Conservation (phyloP, 2,113 vertebrate genomes). For the Ameiurus melas region DNA sequence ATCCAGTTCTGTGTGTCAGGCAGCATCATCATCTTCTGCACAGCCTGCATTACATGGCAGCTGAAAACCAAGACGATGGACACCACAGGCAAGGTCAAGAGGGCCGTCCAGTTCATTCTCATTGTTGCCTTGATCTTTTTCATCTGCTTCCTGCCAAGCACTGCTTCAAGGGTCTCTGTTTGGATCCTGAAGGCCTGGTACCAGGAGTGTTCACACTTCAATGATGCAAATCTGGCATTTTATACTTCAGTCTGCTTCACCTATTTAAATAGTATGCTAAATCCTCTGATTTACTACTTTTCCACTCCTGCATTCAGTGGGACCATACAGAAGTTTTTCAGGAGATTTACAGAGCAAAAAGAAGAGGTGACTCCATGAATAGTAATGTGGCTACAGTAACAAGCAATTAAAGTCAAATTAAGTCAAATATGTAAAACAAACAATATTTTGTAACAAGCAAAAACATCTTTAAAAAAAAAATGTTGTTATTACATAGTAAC, state of each 20-base stretch:
- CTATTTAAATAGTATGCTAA: constrained; percentile 77
- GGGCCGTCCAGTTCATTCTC: constrained; percentile 70
- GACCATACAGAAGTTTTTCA: constrained; percentile 61
- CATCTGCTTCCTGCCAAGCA: constrained; percentile 74
- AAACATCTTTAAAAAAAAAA: background rate
- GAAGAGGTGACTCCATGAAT: background rate
- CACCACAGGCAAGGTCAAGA: constrained; percentile 69
- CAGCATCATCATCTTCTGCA: constrained; percentile 71
- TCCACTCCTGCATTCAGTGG: constrained; percentile 72
- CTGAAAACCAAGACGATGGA: constrained; percentile 68
- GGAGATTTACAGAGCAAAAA: constrained; percentile 57
- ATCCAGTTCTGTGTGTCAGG: constrained; percentile 70
- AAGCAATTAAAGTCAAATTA: background rate
- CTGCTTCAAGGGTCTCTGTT: constrained; percentile 66
- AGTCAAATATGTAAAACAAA: too few relatives aligned
- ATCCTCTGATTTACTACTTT: constrained; percentile 77
- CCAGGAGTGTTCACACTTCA: constrained; percentile 65
- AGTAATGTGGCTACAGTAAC: background rate
- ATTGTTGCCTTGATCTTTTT: constrained; percentile 72
- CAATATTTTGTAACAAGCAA: too few relatives aligned
- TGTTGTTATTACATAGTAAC: background rate
- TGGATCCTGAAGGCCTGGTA: constrained; percentile 71
- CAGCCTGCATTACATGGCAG: constrained; percentile 69
- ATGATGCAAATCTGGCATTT: constrained; percentile 69
- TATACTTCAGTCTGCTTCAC: constrained; percentile 73